A percentile compares a stretch with the other conserved stretches of the same genome.
phyloP scores from a whole-genome alignment of 2,113 vertebrate genomes.

The Columba janthina region DNA sequence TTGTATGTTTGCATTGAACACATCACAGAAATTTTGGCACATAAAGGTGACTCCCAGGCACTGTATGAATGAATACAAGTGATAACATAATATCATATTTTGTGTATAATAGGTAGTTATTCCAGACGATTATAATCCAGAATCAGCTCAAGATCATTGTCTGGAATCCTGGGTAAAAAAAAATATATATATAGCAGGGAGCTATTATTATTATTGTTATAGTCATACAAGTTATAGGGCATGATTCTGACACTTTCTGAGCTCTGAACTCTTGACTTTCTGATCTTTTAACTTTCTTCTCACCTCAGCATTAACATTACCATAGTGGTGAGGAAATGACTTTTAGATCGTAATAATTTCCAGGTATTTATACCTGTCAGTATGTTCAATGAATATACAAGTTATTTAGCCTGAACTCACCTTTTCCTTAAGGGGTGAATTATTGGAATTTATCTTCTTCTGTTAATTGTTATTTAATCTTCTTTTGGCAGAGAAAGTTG shows the following conservation, averaged over 20 bases:
- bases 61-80: not conserved
- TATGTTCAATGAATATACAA: not conserved
- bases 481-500: not conserved
- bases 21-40: not conserved
- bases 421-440: not conserved
- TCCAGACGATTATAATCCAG: not conserved
- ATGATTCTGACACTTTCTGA: not conserved
- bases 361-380: not conserved
- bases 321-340: not conserved
- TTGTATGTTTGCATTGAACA: not conserved
- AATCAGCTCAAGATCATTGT: not conserved
- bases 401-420: not conserved
- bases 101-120: not conserved
- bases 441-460: not conserved
- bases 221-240: not conserved
- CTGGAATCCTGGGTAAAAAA: not conserved
- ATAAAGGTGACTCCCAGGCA: not conserved
- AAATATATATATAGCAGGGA: not conserved
- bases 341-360: not conserved
- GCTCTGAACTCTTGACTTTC: not conserved
- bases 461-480: not conserved
- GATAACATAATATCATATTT: not conserved
- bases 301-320: not conserved
- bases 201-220: not conserved
- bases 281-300: not conserved